Conservation (phyloP, 2,113 vertebrate species). For the Petaurus breviceps region DNA sequence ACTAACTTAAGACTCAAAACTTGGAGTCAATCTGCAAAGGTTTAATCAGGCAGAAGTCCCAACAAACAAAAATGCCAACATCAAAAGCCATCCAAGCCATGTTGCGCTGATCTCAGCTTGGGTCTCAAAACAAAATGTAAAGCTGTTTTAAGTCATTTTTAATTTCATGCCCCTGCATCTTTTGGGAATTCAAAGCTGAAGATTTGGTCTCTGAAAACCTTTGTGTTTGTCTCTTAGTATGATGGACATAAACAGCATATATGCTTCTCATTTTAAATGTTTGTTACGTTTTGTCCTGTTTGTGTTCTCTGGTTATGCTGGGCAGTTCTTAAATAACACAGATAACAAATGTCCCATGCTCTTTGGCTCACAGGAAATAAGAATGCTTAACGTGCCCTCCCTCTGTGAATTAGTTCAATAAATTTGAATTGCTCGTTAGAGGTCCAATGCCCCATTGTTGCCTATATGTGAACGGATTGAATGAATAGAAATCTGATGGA, state of each 20-base stretch:
- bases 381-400: slow-evolving; percentile 48
- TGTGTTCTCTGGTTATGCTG: slow-evolving; percentile 30
- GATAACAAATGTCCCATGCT: slow-evolving; percentile 26
- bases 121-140: slow-evolving; percentile 33
- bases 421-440: slow-evolving; percentile 76
- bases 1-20: slow-evolving; percentile 52
- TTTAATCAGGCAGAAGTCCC: not conserved
- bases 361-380: slow-evolving; percentile 48
- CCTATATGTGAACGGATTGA: slow-evolving; percentile 82
- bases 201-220: slow-evolving; percentile 41
- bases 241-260: slow-evolving; percentile 17
- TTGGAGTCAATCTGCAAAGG: not conserved
- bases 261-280: slow-evolving; percentile 45
- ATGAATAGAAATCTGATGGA: slow-evolving; percentile 76
- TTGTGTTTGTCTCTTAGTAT: slow-evolving; percentile 42
- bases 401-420: slow-evolving; percentile 75
- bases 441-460: slow-evolving; percentile 77
- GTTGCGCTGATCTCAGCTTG: slow-evolving; percentile 37
- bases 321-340: slow-evolving; percentile 50
- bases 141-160: slow-evolving; percentile 42
- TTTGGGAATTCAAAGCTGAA: slow-evolving; percentile 53
- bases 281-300: slow-evolving; percentile 55
- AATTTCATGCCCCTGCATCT: slow-evolving; percentile 19
- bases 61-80: slow-evolving; percentile 50
- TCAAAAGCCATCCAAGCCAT: slow-evolving; percentile 62